Evolutionary conservation across 2,888 invertebrate species (phyloP).

Genomic region (Leucophora obtusa): DNA sequence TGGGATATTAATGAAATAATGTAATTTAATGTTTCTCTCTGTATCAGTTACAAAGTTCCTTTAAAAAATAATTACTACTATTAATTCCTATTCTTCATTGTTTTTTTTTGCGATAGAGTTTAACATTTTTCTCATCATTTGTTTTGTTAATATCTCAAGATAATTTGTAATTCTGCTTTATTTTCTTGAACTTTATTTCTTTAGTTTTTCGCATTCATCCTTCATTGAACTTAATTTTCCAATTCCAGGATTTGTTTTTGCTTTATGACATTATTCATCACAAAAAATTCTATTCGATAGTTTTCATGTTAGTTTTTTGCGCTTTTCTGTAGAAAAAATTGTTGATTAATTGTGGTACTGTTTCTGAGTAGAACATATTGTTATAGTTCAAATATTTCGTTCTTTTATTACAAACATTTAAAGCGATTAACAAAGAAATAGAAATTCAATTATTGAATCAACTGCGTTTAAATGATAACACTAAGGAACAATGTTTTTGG

Average conservation of each 20-base stretch:
- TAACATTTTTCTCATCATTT: constrained; percentile 4
- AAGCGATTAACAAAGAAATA: background rate
- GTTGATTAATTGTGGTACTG: constrained; percentile 38
- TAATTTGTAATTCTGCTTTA: background rate
- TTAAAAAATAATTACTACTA: too few species aligned
- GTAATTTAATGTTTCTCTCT: too few species aligned
- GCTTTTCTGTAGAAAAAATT: background rate
- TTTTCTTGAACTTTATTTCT: background rate
- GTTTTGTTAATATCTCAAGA: constrained; percentile 20
- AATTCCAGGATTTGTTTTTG: constrained; percentile 29
- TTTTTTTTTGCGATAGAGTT: background rate
- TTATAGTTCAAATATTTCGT: background rate
- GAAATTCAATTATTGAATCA: background rate
- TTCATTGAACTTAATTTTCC: constrained; percentile 32
- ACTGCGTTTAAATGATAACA: background rate
- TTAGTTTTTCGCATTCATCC: constrained; percentile 2
- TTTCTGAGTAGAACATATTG: constrained; percentile 8
- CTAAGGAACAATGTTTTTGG: background rate
- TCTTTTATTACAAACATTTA: background rate
- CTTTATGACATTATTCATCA: constrained; percentile 27
- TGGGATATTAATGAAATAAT: too few species aligned
- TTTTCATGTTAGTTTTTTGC: background rate
- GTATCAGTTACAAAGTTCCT: too few species aligned
- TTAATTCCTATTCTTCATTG: too few species aligned
- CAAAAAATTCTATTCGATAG: constrained; percentile 8